Percentiles rank a stretch among this genome's conserved stretches.
phyloP scores from a whole-genome alignment of 23 tunicate species.

The Styela plicata region DNA sequence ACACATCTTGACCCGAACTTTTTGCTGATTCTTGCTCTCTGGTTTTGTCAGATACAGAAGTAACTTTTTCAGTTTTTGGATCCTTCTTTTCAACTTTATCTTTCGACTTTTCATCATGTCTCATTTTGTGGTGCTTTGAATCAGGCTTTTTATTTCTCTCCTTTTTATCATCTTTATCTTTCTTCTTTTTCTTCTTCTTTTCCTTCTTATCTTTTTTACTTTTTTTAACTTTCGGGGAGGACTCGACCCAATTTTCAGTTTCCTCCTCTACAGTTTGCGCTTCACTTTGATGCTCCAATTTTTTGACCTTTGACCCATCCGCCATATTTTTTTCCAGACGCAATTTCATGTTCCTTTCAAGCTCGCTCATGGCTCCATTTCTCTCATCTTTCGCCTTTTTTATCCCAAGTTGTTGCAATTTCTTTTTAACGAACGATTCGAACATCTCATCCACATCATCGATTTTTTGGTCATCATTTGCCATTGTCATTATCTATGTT shows the following conservation, averaged over 20 bases:
- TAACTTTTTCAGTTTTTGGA: slow-evolving; percentile 20
- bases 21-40: neutral
- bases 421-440: slow-evolving; percentile 55
- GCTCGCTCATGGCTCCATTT: slow-evolving; percentile 14
- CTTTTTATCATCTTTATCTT: slow-evolving; percentile 4
- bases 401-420: slow-evolving; percentile 62
- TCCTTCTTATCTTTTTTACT: slow-evolving; percentile 41
- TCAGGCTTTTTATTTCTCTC: neutral
- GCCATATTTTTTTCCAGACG: slow-evolving; percentile 23
- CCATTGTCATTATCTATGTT: slow-evolving; percentile 18
- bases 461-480: neutral
- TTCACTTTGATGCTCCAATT: neutral
- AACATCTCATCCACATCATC: slow-evolving; percentile 66
- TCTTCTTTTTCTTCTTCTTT: slow-evolving; percentile 22
- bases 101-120: slow-evolving; percentile 20
- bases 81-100: slow-evolving; percentile 29
- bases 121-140: neutral
- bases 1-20: neutral
- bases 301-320: neutral
- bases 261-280: neutral
- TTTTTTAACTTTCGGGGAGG: slow-evolving; percentile 8
- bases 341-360: slow-evolving; percentile 28
- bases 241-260: neutral
- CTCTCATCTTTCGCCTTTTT: slow-evolving; percentile 21
- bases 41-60: slow-evolving; percentile 5